A percentile compares a stretch with the other conserved stretches of the same genome.
Conservation (phyloP, 2,888 invertebrate species). For the Tenthredo notha region DNA sequence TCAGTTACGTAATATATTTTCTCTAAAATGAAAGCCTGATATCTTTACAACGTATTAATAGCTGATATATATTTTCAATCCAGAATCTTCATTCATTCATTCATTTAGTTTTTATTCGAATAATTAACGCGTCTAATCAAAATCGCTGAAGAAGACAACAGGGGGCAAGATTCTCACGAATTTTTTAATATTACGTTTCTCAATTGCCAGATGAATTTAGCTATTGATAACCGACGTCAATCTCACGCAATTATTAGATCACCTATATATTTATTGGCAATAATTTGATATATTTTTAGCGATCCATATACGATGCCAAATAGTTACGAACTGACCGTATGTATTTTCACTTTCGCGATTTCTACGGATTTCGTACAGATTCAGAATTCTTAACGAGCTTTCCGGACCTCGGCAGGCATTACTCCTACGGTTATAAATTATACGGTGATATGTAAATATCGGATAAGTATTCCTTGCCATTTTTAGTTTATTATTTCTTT, state of each 20-base stretch:
- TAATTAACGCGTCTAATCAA: neutral
- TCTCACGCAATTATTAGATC: neutral
- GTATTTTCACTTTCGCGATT: neutral
- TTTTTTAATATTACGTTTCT: neutral
- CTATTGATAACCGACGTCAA: neutral
- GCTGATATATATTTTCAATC: neutral
- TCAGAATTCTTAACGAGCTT: neutral
- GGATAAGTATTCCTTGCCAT: neutral
- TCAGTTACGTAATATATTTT: conserved; percentile 23
- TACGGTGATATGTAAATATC: neutral
- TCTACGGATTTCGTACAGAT: neutral
- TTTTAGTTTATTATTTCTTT: neutral
- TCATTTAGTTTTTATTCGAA: neutral
- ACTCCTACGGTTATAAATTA: neutral
- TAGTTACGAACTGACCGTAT: neutral
- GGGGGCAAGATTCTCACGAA: neutral
- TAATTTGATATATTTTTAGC: neutral
- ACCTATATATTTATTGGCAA: neutral
- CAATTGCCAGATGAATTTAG: neutral
- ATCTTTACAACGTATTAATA: neutral
- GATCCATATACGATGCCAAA: neutral
- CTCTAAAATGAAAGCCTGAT: conserved; percentile 33
- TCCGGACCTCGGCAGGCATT: too few species aligned
- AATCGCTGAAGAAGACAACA: neutral
- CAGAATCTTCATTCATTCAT: neutral